Percentiles rank a stretch among this genome's conserved stretches.
These are phyloP conservation scores for Apodemus sylvaticus DNA, from an alignment of 2,113 vertebrate species.

Conservation along the genomic window DNA sequence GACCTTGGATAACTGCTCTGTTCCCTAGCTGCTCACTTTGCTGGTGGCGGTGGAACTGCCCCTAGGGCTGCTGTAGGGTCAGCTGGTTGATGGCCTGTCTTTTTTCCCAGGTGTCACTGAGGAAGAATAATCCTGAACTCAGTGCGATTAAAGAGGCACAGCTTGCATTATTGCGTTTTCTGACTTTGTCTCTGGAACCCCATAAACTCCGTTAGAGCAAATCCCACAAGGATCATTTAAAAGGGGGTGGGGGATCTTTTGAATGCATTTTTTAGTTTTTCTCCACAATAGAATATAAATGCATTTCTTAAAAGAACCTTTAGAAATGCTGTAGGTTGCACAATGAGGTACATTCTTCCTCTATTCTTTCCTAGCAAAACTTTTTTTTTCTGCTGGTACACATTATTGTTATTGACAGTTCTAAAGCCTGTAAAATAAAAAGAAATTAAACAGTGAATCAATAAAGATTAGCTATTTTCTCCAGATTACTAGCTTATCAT, in stretches of 20 bases:
- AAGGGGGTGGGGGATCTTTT: slow-evolving; percentile 52
- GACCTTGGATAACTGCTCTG: slow-evolving; percentile 58
- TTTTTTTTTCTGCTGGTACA: slow-evolving; percentile 58
- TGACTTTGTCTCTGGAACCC: slow-evolving; percentile 68
- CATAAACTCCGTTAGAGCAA: slow-evolving; percentile 72
- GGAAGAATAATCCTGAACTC: slow-evolving; percentile 75
- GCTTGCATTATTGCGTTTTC: slow-evolving; percentile 68
- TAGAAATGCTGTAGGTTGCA: slow-evolving; percentile 71
- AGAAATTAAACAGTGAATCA: slow-evolving; percentile 89
- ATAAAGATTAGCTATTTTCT: slow-evolving; percentile 95
- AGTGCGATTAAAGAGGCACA: slow-evolving; percentile 76
- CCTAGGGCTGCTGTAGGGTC: slow-evolving; percentile 82
- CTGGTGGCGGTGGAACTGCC: slow-evolving; percentile 78
- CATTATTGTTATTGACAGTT: slow-evolving; percentile 87
- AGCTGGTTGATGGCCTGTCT: slow-evolving; percentile 74
- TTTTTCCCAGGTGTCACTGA: slow-evolving; percentile 78
- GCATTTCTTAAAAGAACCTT: slow-evolving; percentile 76
- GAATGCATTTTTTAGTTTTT: slow-evolving; percentile 68
- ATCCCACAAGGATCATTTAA: slow-evolving; percentile 69
- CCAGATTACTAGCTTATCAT: slow-evolving; percentile 93
- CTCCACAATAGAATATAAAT: slow-evolving; percentile 74
- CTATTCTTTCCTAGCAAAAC: slow-evolving; percentile 69
- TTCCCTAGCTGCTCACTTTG: slow-evolving; percentile 76
- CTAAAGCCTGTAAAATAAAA: slow-evolving; percentile 81
- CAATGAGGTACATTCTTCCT: slow-evolving; percentile 65